Evolutionary conservation across 2,797 vertebrate species (phyloP).

Genomic region (Clamator glandarius): DNA sequence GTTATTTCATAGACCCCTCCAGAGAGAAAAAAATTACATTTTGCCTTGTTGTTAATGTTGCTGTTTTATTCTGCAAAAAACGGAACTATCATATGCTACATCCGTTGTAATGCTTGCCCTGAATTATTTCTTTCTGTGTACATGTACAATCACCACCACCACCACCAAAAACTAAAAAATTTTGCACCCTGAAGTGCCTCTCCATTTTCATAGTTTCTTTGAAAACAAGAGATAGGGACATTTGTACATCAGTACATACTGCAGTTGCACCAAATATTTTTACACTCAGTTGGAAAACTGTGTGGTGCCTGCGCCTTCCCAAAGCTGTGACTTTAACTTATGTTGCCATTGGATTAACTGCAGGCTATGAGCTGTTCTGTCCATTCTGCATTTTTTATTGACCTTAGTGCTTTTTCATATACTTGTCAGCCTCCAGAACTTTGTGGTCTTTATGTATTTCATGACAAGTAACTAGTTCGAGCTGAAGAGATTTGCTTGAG

Average conservation of each 20-base stretch:
- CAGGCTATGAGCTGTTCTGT: neutral
- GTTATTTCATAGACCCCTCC: neutral
- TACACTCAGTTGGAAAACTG: neutral
- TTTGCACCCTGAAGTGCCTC: fast-evolving
- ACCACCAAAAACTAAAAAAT: neutral
- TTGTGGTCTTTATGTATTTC: too few species aligned
- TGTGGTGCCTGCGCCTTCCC: neutral
- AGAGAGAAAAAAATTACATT: neutral
- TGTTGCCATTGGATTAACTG: neutral
- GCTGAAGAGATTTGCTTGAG: too few species aligned
- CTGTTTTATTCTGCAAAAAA: neutral
- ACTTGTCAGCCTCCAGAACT: too few species aligned
- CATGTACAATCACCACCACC: neutral
- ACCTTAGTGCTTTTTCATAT: neutral
- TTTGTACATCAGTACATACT: neutral
- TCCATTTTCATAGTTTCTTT: neutral
- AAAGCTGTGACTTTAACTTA: neutral
- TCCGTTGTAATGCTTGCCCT: neutral
- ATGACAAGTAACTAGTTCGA: too few species aligned
- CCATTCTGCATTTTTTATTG: neutral
- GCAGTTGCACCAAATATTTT: neutral
- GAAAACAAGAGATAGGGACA: neutral
- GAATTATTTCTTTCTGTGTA: neutral
- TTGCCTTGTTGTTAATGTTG: neutral
- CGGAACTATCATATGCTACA: neutral